A percentile compares a stretch with the other conserved stretches of the same genome.
Conservation (phyloP, 2,888 invertebrate species). For the Embidobia sp. region DNA sequence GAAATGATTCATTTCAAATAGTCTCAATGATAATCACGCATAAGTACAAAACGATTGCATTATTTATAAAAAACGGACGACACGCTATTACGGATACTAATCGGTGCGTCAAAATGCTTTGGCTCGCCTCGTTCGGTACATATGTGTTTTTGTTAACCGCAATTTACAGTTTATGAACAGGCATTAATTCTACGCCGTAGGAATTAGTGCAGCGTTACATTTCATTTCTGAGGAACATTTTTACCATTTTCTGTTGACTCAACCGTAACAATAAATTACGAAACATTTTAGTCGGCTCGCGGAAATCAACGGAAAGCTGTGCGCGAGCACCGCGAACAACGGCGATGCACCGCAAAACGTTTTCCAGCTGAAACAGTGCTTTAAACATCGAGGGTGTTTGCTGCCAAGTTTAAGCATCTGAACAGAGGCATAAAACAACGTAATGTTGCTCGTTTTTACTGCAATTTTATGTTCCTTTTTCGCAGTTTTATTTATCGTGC, state of each 20-base stretch:
- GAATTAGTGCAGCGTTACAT: too few species aligned
- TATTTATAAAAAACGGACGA: too few species aligned
- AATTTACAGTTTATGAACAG: conserved; percentile 7
- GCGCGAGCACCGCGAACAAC: conserved; percentile 68
- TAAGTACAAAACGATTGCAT: too few species aligned
- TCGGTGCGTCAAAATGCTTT: too few species aligned
- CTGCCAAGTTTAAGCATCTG: conserved; percentile 26
- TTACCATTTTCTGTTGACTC: conserved; percentile 20
- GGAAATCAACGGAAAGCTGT: conserved; percentile 63
- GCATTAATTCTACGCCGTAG: conserved; percentile 1
- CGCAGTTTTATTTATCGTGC: too few species aligned
- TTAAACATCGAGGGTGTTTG: conserved; percentile 60
- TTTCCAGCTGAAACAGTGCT: conserved; percentile 20
- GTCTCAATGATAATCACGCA: too few species aligned
- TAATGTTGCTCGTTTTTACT: conserved; percentile 1
- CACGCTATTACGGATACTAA: too few species aligned
- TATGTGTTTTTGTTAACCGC: conserved; percentile 18
- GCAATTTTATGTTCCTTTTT: conserved; percentile 2
- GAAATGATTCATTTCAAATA: too few species aligned
- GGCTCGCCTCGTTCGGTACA: conserved; percentile 2
- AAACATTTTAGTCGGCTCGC: conserved; percentile 21
- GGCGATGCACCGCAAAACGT: conserved; percentile 40
- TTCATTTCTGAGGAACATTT: too few species aligned
- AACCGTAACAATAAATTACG: conserved; percentile 11
- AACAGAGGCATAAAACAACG: conserved; percentile 11